These are phyloP conservation scores for Euphydryas editha DNA, from an alignment of 2,888 invertebrate species.

Conservation along the genomic window DNA sequence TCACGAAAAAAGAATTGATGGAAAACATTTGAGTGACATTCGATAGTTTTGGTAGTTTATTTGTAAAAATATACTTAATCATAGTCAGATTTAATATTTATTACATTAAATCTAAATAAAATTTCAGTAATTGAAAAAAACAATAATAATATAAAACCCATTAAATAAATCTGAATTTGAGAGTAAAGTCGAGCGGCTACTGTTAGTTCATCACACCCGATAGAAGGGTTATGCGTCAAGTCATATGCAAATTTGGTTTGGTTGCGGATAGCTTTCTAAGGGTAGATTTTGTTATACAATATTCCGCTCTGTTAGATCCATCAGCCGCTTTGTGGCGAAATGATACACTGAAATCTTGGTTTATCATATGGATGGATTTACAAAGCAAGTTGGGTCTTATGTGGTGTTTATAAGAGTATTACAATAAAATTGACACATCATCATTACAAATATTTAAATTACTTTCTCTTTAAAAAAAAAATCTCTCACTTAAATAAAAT, in stretches of 20 bases:
- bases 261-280: constrained; percentile 33
- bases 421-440: neutral
- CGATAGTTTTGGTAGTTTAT: no score
- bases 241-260: constrained; percentile 38
- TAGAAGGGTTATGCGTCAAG: constrained; percentile 34
- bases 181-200: constrained; percentile 10
- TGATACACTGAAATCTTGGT: constrained; percentile 26
- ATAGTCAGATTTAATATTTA: no score
- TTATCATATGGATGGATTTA: constrained; percentile 16
- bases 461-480: no score
- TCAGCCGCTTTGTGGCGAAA: constrained; percentile 28
- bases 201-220: constrained; percentile 20
- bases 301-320: constrained; percentile 29
- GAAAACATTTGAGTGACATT: neutral
- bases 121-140: neutral
- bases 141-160: neutral
- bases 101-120: no score
- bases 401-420: neutral
- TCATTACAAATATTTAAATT: neutral
- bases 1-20: neutral
- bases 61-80: neutral
- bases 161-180: neutral
- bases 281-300: constrained; percentile 36
- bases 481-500: no score
- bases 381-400: constrained; percentile 3